Evolutionary conservation across 2,888 invertebrate species (phyloP).

Genomic region (Tetheella fluctuosa): DNA sequence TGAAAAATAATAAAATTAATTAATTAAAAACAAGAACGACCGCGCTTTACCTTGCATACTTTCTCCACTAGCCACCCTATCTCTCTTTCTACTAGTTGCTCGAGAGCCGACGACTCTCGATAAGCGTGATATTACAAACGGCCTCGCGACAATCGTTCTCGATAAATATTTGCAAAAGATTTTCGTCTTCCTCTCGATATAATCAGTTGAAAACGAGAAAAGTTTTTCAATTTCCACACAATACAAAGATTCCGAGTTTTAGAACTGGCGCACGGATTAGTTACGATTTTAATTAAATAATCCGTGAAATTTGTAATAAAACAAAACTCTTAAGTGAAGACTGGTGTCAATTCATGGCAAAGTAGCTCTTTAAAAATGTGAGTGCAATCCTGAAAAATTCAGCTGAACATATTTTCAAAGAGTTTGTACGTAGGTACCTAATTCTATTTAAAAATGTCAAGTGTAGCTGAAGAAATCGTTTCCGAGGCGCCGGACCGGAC

Average conservation of each 20-base stretch:
- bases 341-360: conserved; percentile 15
- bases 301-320: conserved; percentile 42
- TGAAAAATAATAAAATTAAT: conserved; percentile 83
- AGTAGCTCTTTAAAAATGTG: conserved; percentile 1
- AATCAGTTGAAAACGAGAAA: conserved; percentile 76
- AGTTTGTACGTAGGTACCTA: neutral
- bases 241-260: conserved; percentile 56
- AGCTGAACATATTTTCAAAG: neutral
- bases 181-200: conserved; percentile 64
- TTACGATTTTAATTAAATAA: conserved; percentile 65
- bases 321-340: conserved; percentile 28
- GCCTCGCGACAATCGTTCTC: conserved; percentile 49
- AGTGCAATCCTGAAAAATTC: too few relatives aligned
- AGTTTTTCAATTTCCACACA: conserved; percentile 79
- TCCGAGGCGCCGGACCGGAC: conserved; percentile 18
- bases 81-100: conserved; percentile 15
- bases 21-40: conserved; percentile 78
- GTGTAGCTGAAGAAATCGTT: conserved; percentile 31
- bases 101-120: neutral
- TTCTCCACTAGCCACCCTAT: conserved; percentile 18
- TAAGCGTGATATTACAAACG: conserved; percentile 29
- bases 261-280: conserved; percentile 57
- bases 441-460: conserved; percentile 10
- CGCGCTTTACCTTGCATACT: conserved; percentile 32
- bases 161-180: conserved; percentile 76